Evolutionary conservation across 2,797 vertebrate species (phyloP), one percentile per base, ranked within the genome.

Genomic region (Coilia nasus): DNA sequence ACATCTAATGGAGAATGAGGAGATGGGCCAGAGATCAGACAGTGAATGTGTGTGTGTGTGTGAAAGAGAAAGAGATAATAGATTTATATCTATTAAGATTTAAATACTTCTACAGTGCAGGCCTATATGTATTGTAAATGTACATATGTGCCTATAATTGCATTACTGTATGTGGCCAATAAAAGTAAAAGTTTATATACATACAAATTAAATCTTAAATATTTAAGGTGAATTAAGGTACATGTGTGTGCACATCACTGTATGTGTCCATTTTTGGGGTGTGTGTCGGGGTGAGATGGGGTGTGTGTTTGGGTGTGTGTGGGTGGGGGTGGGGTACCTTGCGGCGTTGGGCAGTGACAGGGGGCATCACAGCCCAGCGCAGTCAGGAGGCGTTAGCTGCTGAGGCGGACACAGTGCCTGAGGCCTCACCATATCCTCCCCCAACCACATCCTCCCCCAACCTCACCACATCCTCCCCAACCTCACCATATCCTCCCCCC

Each of bases 381-480:
- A 98, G 97, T 98, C 98, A 98, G 96, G 96, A 96, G 96, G 97
- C 93, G 97, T 98, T 98, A 99, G 97, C 91, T 95, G 97, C 97
- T 96, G 96, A 97, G 96, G 96, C 96, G 95, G 96, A 96, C 96
- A 95, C 94, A 89, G 97, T 97, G 96, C 92, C 88, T 96, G 95
- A 94, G 89, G 97, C 97, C 96, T 92, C 88, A 95, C 97, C 97
- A 96, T 86, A 90, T 91, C 89, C 91, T 95, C 97, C 96, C 94
- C 93, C 89, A 97, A 93, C 95, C 14, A 75, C 28, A 15, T 35
- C 31, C 67, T 35, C 31, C 15, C 28, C 67, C 31, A 75, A 75
- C 1, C 15, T 31, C 31, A 15, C 67, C 31, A 19, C 17, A 41
- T 6, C 90, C 90, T 93, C 95, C 95, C 94, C 88, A 93, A 92